Evolutionary conservation across 23 tunicate genomes (phyloP).

Genomic region (Trididemnum clinides): DNA sequence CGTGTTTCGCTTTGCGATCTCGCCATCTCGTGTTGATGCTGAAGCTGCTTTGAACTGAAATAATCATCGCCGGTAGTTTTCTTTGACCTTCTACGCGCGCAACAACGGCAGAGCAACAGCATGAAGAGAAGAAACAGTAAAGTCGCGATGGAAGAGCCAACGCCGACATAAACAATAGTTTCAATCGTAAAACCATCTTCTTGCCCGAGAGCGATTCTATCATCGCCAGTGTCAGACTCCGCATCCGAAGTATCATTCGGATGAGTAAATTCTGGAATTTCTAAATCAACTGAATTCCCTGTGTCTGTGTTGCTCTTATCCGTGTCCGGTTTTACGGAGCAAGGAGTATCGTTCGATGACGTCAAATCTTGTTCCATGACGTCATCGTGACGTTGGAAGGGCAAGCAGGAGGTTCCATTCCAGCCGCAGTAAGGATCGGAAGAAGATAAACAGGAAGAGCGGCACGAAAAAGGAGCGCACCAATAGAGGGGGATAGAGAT

Average conservation of each 20-base stretch:
- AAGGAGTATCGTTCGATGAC: background rate
- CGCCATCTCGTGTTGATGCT: slow-evolving; percentile 17
- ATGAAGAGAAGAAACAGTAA: background rate
- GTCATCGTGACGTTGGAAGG: background rate
- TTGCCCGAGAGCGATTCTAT: background rate
- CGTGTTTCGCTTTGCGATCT: background rate
- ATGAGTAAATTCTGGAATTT: background rate
- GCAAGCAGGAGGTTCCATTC: slow-evolving; percentile 52
- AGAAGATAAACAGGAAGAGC: slow-evolving; percentile 59
- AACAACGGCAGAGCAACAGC: background rate
- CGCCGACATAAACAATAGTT: background rate
- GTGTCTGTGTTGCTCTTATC: too few species aligned
- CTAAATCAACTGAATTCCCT: background rate
- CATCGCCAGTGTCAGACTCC: background rate
- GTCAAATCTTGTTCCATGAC: slow-evolving; percentile 16
- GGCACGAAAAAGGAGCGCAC: slow-evolving; percentile 55
- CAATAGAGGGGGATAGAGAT: slow-evolving; percentile 54
- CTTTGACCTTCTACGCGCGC: background rate
- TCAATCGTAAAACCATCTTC: background rate
- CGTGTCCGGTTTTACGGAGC: background rate
- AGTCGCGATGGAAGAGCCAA: background rate
- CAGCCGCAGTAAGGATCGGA: slow-evolving; percentile 93
- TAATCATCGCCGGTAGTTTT: background rate
- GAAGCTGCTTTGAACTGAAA: slow-evolving; percentile 29
- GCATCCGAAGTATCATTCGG: background rate